phyloP scores from a whole-genome alignment of 2,888 invertebrate genomes.

The Dyspetes luteomarginatus region DNA sequence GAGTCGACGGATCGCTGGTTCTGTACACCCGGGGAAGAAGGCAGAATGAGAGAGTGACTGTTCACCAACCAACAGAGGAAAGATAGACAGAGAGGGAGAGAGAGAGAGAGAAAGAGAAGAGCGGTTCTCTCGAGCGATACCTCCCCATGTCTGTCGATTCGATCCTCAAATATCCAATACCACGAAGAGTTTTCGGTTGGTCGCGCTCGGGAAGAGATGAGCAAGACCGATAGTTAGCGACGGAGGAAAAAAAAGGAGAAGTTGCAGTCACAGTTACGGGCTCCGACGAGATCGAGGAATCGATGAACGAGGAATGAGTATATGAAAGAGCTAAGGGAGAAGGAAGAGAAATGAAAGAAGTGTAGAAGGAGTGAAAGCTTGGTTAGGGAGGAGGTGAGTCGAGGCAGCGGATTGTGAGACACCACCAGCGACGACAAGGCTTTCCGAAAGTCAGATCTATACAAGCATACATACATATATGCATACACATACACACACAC shows the following conservation, averaged over 20 bases:
- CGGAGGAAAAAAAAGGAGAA: constrained; percentile 33
- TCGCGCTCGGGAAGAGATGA: constrained; percentile 66
- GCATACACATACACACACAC: background rate
- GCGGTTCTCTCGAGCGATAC: constrained; percentile 58
- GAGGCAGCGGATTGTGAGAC: constrained; percentile 39
- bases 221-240: constrained; percentile 65
- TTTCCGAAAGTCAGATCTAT: constrained; percentile 57
- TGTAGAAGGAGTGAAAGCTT: constrained; percentile 37
- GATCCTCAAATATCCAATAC: constrained; percentile 73
- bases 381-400: constrained; percentile 30
- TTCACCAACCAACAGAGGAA: constrained; percentile 8
- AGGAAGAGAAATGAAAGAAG: constrained; percentile 31
- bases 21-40: constrained; percentile 20
- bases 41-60: constrained; percentile 4
- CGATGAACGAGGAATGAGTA: constrained; percentile 56
- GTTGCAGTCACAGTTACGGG: constrained; percentile 49
- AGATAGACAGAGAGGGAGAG: background rate
- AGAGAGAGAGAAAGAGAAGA: constrained; percentile 9
- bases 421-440: constrained; percentile 49
- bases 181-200: constrained; percentile 72
- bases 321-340: constrained; percentile 36
- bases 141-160: constrained; percentile 63
- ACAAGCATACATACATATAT: constrained; percentile 2
- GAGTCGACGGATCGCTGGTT: constrained; percentile 52
- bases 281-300: constrained; percentile 58